Conservation (phyloP, 2,113 vertebrate genomes). For the Raja brachyura region DNA sequence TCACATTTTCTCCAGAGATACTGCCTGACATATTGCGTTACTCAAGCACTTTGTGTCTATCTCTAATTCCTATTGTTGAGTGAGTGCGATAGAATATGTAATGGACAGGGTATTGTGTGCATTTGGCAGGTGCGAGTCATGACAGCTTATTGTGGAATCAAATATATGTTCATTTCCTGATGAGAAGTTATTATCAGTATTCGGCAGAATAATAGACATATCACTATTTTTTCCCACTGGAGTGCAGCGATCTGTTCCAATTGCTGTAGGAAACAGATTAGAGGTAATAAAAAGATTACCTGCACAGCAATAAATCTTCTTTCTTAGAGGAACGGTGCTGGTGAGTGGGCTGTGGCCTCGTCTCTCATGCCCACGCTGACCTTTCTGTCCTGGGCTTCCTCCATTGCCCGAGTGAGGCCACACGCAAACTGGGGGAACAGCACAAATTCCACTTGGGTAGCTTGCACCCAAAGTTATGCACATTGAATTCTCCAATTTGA, state of each 20-base stretch:
- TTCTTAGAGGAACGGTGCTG: too few species aligned
- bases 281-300: conserved; percentile 10
- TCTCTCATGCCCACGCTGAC: too few species aligned
- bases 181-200: conserved; percentile 5
- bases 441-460: too few species aligned
- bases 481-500: too few species aligned
- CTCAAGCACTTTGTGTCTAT: too few species aligned
- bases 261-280: conserved; percentile 12
- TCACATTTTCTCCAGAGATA: too few species aligned
- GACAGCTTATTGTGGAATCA: background rate
- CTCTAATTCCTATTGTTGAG: background rate
- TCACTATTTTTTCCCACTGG: background rate
- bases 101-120: background rate
- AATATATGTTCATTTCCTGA: background rate
- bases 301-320: background rate
- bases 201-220: conserved; percentile 20
- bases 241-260: background rate
- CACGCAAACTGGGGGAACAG: too few species aligned
- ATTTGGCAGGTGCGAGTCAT: background rate
- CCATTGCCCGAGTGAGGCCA: too few species aligned
- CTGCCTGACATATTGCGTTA: too few species aligned
- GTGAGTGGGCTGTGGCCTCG: too few species aligned
- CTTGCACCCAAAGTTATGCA: too few species aligned
- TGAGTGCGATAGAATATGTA: background rate
- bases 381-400: too few species aligned